Evolutionary conservation across 2,888 invertebrate genomes (phyloP).

Genomic region (Lithophane leautieri): DNA sequence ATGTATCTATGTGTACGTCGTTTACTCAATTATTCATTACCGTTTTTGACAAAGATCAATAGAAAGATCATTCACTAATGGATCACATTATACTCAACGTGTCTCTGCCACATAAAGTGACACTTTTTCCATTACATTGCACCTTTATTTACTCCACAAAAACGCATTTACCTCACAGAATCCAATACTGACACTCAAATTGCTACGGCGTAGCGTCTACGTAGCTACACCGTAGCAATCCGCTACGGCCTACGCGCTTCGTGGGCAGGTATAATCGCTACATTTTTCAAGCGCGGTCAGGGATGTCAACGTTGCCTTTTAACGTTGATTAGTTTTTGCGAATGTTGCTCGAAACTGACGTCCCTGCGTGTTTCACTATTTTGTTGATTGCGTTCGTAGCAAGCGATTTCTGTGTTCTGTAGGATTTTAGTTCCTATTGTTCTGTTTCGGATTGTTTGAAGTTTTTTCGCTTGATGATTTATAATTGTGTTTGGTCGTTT

Average conservation of each 20-base stretch:
- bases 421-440: slow-evolving; percentile 57
- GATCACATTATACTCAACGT: neutral
- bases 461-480: slow-evolving; percentile 40
- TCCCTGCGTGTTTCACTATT: slow-evolving; percentile 53
- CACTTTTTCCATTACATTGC: slow-evolving; percentile 30
- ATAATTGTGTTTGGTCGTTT: slow-evolving; percentile 49
- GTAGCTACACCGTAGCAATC: slow-evolving; percentile 49
- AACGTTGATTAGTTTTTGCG: slow-evolving; percentile 75
- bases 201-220: slow-evolving; percentile 64
- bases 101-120: neutral
- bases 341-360: slow-evolving; percentile 60
- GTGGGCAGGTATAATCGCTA: slow-evolving; percentile 60
- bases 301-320: slow-evolving; percentile 69
- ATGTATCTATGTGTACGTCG: neutral
- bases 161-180: slow-evolving; percentile 49
- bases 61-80: neutral
- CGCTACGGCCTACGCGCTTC: slow-evolving; percentile 49
- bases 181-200: slow-evolving; percentile 58
- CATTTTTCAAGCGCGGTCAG: slow-evolving; percentile 67
- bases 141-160: slow-evolving; percentile 37
- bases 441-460: slow-evolving; percentile 47
- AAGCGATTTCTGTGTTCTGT: slow-evolving; percentile 53
- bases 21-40: neutral
- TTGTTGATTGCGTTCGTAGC: slow-evolving; percentile 57
- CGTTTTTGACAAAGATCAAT: neutral